phyloP scores from a whole-genome alignment of 2,888 invertebrate species.

The Lissonota sp. region DNA sequence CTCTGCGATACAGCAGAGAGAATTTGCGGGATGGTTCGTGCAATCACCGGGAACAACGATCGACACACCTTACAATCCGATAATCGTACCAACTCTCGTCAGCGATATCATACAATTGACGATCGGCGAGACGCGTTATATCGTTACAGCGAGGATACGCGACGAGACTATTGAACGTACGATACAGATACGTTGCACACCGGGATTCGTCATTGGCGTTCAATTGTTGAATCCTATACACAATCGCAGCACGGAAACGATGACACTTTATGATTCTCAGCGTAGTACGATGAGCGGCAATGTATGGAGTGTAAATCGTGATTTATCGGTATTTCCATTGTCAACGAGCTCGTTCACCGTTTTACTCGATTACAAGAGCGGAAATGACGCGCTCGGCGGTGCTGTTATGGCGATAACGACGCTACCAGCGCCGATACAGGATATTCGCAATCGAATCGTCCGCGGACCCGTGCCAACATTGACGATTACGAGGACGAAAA shows the following conservation, averaged over 20 bases:
- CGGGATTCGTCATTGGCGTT: constrained; percentile 94
- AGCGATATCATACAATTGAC: constrained; percentile 86
- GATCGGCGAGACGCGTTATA: constrained; percentile 91
- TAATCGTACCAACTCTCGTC: constrained; percentile 88
- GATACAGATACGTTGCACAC: constrained; percentile 86
- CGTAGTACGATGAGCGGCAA: constrained; percentile 85
- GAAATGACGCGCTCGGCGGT: constrained; percentile 91
- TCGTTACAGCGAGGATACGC: constrained; percentile 88
- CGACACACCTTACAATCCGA: constrained; percentile 90
- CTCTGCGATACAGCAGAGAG: constrained; percentile 92
- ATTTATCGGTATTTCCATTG: constrained; percentile 95
- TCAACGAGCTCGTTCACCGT: constrained; percentile 93
- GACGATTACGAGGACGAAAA: constrained; percentile 89
- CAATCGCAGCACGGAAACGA: constrained; percentile 93
- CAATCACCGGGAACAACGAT: constrained; percentile 88
- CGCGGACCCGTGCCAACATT: constrained; percentile 93
- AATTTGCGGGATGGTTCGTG: constrained; percentile 96
- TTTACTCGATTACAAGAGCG: constrained; percentile 92
- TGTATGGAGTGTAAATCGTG: constrained; percentile 92
- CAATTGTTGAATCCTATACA: constrained; percentile 96
- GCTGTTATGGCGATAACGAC: constrained; percentile 92
- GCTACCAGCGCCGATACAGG: constrained; percentile 89
- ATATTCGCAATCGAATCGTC: constrained; percentile 89
- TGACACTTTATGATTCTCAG: constrained; percentile 91
- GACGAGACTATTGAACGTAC: constrained; percentile 84